These are phyloP conservation scores for Lycocerus yunnanus DNA, from an alignment of 2,888 invertebrate genomes.

Conservation along the genomic window DNA sequence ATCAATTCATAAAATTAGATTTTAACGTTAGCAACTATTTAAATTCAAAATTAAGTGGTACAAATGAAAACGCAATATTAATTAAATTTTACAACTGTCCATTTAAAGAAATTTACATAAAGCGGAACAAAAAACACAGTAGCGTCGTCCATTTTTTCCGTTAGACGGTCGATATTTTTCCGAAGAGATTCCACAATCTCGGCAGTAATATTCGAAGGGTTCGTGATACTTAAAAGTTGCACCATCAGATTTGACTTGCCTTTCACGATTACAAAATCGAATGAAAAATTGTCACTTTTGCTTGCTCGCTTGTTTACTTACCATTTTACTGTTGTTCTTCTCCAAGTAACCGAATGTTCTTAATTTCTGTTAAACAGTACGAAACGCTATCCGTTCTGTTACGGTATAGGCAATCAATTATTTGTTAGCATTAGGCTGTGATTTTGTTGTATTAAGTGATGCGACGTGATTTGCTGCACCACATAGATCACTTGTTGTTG, in stretches of 20 bases:
- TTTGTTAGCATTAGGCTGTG: neutral
- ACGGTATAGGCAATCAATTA: constrained; percentile 3
- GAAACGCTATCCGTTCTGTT: constrained; percentile 4
- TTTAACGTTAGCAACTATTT: neutral
- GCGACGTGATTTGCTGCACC: neutral
- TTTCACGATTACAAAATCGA: neutral
- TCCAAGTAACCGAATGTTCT: neutral
- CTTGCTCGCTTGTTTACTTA: neutral
- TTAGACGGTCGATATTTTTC: neutral
- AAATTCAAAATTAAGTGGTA: neutral
- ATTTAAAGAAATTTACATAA: neutral
- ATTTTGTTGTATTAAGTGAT: neutral
- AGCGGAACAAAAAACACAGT: neutral
- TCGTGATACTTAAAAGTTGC: neutral
- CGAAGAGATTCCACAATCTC: neutral
- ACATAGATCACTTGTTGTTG: neutral
- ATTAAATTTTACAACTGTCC: neutral
- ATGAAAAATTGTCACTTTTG: neutral
- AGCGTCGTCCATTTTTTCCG: neutral
- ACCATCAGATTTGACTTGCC: neutral
- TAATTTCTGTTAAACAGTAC: constrained; percentile 4
- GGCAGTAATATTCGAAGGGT: neutral
- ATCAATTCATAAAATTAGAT: neutral
- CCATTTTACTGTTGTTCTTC: neutral
- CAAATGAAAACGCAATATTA: neutral